Evolutionary conservation across 2,797 vertebrate species (phyloP).

Genomic region (Phoxinus dragarum): DNA sequence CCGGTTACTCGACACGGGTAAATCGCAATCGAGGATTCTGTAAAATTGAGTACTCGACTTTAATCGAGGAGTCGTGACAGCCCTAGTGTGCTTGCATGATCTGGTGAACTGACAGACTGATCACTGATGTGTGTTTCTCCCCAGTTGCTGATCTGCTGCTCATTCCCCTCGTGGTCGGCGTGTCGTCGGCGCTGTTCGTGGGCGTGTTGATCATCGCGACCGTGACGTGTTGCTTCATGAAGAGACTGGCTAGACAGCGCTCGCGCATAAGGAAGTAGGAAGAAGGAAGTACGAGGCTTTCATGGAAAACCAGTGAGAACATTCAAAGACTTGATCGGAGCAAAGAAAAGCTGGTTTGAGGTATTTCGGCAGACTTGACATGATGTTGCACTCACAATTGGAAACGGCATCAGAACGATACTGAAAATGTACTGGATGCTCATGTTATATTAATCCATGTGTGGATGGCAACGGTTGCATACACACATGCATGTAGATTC

Average conservation of each 20-base stretch:
- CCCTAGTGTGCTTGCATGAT: background rate
- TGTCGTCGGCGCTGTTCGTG: slow-evolving; percentile 86
- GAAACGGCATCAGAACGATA: background rate
- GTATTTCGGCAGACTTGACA: background rate
- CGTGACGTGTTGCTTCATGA: slow-evolving; percentile 93
- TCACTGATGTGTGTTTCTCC: background rate
- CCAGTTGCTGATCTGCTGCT: slow-evolving; percentile 86
- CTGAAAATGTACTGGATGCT: background rate
- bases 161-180: slow-evolving; percentile 84
- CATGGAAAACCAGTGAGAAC: background rate
- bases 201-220: slow-evolving; percentile 82
- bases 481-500: background rate
- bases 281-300: slow-evolving; percentile 62
- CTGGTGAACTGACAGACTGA: background rate
- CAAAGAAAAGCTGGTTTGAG: background rate
- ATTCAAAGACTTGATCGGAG: background rate
- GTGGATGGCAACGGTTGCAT: background rate
- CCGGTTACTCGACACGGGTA: too few species aligned
- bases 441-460: background rate
- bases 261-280: slow-evolving; percentile 72
- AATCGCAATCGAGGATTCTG: too few species aligned
- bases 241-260: slow-evolving; percentile 76
- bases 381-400: background rate
- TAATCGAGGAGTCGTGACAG: too few species aligned
- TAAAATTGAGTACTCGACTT: too few species aligned